Conservation (phyloP, 2,888 invertebrate genomes). For the Serripes groenlandicus region DNA sequence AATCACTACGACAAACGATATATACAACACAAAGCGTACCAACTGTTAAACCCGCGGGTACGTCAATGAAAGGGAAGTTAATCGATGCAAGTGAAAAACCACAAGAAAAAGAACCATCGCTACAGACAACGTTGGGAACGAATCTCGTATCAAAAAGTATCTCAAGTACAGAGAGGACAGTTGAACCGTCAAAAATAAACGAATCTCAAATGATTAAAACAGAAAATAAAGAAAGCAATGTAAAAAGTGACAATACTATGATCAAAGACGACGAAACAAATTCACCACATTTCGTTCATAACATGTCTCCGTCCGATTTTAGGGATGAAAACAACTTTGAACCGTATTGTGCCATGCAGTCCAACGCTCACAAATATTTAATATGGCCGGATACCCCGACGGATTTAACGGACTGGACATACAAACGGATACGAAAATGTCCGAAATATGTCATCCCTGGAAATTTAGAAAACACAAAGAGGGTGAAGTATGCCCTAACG, state of each 20-base stretch:
- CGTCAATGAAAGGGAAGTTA: not conserved
- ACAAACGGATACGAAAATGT: slow-evolving; percentile 15
- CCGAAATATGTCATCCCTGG: slow-evolving; percentile 8
- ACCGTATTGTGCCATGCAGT: slow-evolving; percentile 6
- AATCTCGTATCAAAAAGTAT: not conserved
- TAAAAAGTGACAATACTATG: too few relatives aligned
- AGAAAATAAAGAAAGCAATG: too few relatives aligned
- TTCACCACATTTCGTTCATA: too few relatives aligned
- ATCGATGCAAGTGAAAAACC: not conserved
- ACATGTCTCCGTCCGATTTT: not conserved
- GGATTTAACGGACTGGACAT: slow-evolving; percentile 24
- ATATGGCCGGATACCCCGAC: slow-evolving; percentile 6
- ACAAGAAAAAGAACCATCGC: too few relatives aligned
- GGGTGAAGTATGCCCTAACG: not conserved
- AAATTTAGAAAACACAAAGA: not conserved
- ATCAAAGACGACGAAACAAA: too few relatives aligned
- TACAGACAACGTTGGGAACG: too few relatives aligned
- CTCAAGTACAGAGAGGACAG: too few relatives aligned
- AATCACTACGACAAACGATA: not conserved
- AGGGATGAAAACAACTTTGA: slow-evolving; percentile 1
- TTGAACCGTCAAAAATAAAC: too few relatives aligned
- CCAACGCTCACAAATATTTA: slow-evolving; percentile 11
- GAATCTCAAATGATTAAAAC: too few relatives aligned
- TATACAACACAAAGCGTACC: not conserved
- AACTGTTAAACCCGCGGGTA: not conserved